Evolutionary conservation across 37 sponge, comb jelly and placozoan species (phyloP), one percentile per base, ranked within the genome.

Genomic region (Cliona cf. orientalis): DNA sequence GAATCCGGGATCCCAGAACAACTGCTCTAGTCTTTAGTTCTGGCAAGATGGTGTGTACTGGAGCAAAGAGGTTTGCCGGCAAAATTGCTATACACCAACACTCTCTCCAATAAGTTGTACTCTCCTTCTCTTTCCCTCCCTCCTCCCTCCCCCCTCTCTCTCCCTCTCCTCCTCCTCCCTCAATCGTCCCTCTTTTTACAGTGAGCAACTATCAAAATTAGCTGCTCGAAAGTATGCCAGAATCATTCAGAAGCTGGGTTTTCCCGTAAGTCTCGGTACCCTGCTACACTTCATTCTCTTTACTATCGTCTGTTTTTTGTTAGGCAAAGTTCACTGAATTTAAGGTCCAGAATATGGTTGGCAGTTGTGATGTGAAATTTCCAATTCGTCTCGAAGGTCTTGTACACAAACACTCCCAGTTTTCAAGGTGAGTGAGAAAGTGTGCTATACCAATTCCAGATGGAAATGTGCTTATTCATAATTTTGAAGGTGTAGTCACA

Each of bases 1-100:
- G 99, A 46, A 98, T 98, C 39, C 65, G 99, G 72, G 99, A 98
- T 44, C 99, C 99, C 7, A 65, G 99, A 33, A 98, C 99, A 25
- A 98, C 99, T 65, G 99, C 99, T 3, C 91, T 98, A 4, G 91
- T 98, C 11, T 98, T 98, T 74, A 96, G 95, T 69, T 94, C 95
- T n/a, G 99, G 99, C 25, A 98, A 98, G 76, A 98, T 98, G 99
- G 99, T 98, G 60, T 98, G 99, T 65, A 98, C 99, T 22, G 99
- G 99, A 71, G 99, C 99, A 0, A 98, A 98, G 84, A 96, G 96
- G 96, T 91, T 5, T 23, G 85, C 21, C 26, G 9, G 12, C 37
- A 22, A 25, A 17, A 31, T 26, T 32, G 2, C 19, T n/a, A 31
- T 61, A 19, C 25, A 61, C 62, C 25, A 61, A 31, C 5, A 61